A percentile compares a stretch with the other conserved stretches of the same genome.
Evolutionary conservation across 1,140 invertebrate species (phyloP).

Genomic region (Coenobita brevimanus): DNA sequence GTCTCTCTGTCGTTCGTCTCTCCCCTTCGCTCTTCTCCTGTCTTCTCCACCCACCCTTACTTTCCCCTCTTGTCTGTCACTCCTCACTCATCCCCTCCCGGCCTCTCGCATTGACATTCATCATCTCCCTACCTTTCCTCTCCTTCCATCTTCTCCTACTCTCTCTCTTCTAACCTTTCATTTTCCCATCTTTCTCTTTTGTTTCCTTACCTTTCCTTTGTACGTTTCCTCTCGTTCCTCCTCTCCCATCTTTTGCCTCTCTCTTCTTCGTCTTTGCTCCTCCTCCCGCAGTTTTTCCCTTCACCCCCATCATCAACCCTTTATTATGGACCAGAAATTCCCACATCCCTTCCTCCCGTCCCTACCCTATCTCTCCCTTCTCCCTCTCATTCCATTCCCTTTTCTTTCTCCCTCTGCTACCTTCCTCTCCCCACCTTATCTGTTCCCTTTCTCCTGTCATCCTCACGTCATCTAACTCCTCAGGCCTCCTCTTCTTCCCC

Average conservation of each 20-base stretch:
- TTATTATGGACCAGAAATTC: background rate
- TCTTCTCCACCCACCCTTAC: background rate
- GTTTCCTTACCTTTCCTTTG: background rate
- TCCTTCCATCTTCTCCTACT: background rate
- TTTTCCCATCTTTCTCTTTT: background rate
- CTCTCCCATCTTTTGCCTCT: background rate
- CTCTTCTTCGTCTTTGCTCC: too few relatives aligned
- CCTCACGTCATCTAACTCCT: too few relatives aligned
- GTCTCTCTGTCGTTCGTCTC: background rate
- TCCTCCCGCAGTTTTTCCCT: too few relatives aligned
- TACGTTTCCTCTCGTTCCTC: background rate
- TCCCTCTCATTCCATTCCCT: too few relatives aligned
- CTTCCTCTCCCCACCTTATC: too few relatives aligned
- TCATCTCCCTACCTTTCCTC: background rate
- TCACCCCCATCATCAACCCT: too few relatives aligned
- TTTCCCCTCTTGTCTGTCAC: background rate
- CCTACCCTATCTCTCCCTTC: too few relatives aligned
- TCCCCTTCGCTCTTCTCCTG: background rate
- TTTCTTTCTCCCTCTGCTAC: too few relatives aligned
- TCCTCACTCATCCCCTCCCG: background rate
- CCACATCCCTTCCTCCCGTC: too few relatives aligned
- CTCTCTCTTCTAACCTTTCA: background rate
- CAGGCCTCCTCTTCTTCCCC: too few relatives aligned
- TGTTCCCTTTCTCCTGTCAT: too few relatives aligned
- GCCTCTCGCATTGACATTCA: too few relatives aligned